Percentiles rank a stretch among this genome's conserved stretches.
These are phyloP conservation scores for Aphis craccivora DNA, from an alignment of 1,140 invertebrate species.

Conservation along the genomic window DNA sequence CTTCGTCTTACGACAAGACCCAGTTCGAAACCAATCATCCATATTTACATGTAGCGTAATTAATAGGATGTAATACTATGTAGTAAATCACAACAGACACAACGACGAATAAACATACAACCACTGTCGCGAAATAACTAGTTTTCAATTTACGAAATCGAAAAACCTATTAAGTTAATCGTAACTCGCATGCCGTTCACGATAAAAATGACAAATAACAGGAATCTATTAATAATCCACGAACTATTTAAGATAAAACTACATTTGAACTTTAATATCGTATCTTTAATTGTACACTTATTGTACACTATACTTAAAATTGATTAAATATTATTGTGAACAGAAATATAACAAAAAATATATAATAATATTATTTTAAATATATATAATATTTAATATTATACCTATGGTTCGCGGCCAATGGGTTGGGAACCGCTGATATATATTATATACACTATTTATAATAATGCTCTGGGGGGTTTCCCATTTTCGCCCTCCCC, in stretches of 20 bases:
- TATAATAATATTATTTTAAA: no score
- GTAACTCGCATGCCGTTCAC: not conserved
- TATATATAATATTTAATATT: no score
- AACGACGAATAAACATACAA: conserved; percentile 14
- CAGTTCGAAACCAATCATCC: not conserved
- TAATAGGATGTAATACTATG: conserved; percentile 20
- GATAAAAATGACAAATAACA: conserved; percentile 8
- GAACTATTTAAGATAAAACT: not conserved
- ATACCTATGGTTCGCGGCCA: no score
- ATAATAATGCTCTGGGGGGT: no score
- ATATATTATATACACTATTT: no score
- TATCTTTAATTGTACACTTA: no score
- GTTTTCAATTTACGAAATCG: conserved; percentile 29
- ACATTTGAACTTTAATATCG: not conserved
- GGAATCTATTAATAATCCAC: not conserved
- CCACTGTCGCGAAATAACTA: conserved; percentile 12
- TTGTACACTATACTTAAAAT: no score
- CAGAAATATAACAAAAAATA: no score
- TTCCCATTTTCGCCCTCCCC: no score
- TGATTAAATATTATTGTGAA: no score
- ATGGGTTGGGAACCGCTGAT: no score
- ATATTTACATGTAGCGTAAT: not conserved
- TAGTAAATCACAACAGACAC: conserved; percentile 29
- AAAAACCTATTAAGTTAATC: not conserved
- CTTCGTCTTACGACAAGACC: conserved; percentile 25